Evolutionary conservation across 2,888 invertebrate genomes (phyloP).

Genomic region (Polyploca ridens): DNA sequence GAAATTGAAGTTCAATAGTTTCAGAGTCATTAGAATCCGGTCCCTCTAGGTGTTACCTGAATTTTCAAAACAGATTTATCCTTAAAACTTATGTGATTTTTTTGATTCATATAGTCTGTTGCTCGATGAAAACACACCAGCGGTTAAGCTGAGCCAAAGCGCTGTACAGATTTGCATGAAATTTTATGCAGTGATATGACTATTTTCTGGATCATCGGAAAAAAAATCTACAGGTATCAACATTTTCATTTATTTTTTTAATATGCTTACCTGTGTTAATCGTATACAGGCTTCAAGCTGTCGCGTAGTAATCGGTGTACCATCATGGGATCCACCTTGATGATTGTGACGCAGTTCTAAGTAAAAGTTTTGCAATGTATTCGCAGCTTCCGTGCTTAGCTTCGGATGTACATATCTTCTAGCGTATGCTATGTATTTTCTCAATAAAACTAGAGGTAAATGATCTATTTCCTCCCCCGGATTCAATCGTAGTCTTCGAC

Average conservation of each 20-base stretch:
- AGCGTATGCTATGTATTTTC: conserved; percentile 97
- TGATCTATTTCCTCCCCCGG: conserved; percentile 87
- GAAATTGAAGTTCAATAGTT: too few relatives aligned
- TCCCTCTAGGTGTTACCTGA: too few relatives aligned
- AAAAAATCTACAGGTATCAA: too few relatives aligned
- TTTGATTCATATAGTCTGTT: too few relatives aligned
- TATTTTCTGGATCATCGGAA: background rate
- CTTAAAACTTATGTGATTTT: too few relatives aligned
- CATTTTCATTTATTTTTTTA: too few relatives aligned
- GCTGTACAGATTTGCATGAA: background rate
- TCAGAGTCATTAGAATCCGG: too few relatives aligned
- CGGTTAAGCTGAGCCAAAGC: too few relatives aligned
- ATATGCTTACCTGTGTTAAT: conserved; percentile 87
- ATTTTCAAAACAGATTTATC: too few relatives aligned
- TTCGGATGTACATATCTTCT: conserved; percentile 93
- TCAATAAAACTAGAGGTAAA: conserved; percentile 90
- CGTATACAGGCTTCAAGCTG: conserved; percentile 95
- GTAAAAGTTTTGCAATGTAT: conserved; percentile 91
- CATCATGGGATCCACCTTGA: conserved; percentile 86
- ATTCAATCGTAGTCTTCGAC: conserved; percentile 84
- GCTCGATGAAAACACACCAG: too few relatives aligned
- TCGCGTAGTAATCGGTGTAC: conserved; percentile 91
- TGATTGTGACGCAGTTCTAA: conserved; percentile 89
- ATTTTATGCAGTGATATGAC: background rate
- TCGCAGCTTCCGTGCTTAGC: conserved; percentile 89